A percentile compares a stretch with the other conserved stretches of the same genome.
These are phyloP conservation scores for Mobula birostris DNA, from an alignment of 2,113 vertebrate species.

Conservation along the genomic window DNA sequence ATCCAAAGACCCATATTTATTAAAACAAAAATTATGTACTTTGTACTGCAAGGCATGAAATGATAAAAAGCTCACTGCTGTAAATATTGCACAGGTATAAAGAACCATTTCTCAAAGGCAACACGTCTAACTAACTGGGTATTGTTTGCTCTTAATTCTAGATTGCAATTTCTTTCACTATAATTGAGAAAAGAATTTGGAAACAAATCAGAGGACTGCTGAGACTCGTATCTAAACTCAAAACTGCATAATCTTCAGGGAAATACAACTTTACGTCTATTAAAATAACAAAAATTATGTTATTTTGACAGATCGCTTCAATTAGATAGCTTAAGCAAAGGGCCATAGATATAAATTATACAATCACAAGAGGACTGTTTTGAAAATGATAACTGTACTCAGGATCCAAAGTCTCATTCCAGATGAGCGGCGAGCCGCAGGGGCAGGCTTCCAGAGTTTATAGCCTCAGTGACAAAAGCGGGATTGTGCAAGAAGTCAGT, in stretches of 20 bases:
- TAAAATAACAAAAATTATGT: neutral
- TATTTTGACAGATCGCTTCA: neutral
- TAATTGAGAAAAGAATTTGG: neutral
- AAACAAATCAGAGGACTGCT: neutral
- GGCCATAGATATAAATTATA: no score
- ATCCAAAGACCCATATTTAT: neutral
- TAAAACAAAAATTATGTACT: neutral
- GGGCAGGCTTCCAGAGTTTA: no score
- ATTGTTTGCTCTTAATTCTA: neutral
- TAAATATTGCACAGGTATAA: neutral
- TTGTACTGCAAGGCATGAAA: neutral
- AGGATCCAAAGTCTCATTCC: no score
- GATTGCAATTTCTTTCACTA: neutral
- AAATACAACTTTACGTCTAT: neutral
- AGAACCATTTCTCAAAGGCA: neutral
- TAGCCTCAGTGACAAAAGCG: no score
- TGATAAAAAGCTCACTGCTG: neutral
- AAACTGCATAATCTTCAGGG: neutral
- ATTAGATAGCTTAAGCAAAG: neutral
- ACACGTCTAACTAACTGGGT: neutral
- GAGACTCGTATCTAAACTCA: neutral
- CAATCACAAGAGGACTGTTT: no score
- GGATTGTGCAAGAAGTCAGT: no score
- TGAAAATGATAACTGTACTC: no score
- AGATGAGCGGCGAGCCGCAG: no score